Base-by-base conservation (phyloP, 1,140 invertebrate genomes). In the Bombus polaris region DNA sequence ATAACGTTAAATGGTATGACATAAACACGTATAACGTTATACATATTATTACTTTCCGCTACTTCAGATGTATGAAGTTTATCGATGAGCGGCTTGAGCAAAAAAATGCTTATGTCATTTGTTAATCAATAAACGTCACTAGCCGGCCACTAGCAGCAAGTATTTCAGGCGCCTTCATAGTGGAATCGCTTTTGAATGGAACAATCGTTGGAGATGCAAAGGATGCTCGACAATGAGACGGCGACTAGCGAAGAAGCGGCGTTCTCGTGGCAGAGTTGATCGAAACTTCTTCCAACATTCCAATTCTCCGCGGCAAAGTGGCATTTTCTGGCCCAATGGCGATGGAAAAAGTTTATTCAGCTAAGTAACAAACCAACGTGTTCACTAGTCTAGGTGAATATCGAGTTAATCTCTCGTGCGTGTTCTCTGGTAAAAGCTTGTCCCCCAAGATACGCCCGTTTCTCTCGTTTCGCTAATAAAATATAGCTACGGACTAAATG, bases 311-410 rank as follows among this genome's bases (percentile, higher is more conserved):
- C 22, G 73, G 73, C 73, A n/a, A 75, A 75, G 47, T 75, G 47
- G 73, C 47, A 47, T 53, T 75, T 35, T 10, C 22, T 28, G 25
- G 25, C 12, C 37, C 68, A 70, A 70, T 32, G n/a, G 44, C 42
- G 35, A 75, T 35, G 76, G 74, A 75, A 86, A 88, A 86, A 81
- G 88, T 89, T 89, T 89, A 72, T 82, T 86, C 83, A 68, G 32
- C 78, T 78, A 89, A 88, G 85, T 88, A 88, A 85, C 88, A 81
- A 75, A 59, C 59, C 59, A 81, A 59, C 53, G 47, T 59, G 87
- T 57, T 76, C 74, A 18, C 47, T 12, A 35, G 22, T 73, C 57
- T 85, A 75, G 57, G 88, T 73, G 82, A 88, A 89, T 86, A 85
- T 81, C 87, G 32, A 81, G 74, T 66, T 66, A 70, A 85, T 53